Base-by-base conservation (phyloP, 2,797 vertebrate genomes). In the Lacerta agilis region DNA sequence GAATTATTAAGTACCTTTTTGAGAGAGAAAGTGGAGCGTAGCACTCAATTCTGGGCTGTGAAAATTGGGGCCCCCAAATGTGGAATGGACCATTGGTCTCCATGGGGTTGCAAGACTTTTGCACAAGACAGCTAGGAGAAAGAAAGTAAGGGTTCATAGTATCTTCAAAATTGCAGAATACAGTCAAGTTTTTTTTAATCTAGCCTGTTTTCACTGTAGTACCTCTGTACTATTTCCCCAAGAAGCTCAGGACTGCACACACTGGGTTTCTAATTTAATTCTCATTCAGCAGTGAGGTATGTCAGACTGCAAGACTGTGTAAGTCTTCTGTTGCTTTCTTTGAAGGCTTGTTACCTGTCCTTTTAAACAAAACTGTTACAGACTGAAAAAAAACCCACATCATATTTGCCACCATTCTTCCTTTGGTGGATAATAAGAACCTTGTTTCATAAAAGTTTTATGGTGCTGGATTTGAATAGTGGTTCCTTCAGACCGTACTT, bases 401-500 rank as follows among this genome's bases (percentile, higher is more conserved):
- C 7, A 27, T 58, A 17, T 43, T 45, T 23, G 29, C 18, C 45
- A 78, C 36, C 33, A n/a, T 58, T 33, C 45, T 25, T 82, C 36
- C 11, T 55, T 61, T 49, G 1, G 27, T 6, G 36, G 38, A 43
- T 27, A 86, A 36, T 27, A 15, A 45, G 6, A 27, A 45, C 4
- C 13, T 43, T 45, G 73, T 87, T 92, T 90, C 80, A 87, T 90
- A 89, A 94, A 94, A 49, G 23, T 90, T 91, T 64, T 90, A 75
- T 83, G 8, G 18, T 83, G 13, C 9, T 55, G 23, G 90, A 88
- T 94, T 93, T 77, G 25, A 89, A 69, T 90, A 90, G 49, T 43
- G 36, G 41, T 93, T 87, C 79, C 88, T 93, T 91, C 67, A 91
- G 85, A 91, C 88, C 83, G 89, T 82, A 88, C 88, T 92, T 93